These are phyloP conservation scores for Ptychadena robeensis DNA, from an alignment of 2,797 vertebrate genomes.

Conservation along the genomic window DNA sequence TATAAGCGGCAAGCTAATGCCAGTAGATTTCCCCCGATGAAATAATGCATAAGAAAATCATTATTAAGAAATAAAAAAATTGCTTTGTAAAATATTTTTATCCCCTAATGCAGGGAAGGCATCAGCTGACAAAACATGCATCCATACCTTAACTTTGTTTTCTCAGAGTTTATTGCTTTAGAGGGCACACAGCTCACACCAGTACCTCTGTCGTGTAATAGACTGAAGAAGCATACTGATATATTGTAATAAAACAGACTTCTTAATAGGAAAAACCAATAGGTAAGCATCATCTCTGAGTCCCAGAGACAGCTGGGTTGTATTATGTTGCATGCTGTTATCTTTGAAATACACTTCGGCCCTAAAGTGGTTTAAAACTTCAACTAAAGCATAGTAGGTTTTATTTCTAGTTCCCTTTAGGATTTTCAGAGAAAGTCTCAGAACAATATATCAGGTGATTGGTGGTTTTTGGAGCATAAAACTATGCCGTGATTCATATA, in stretches of 20 bases:
- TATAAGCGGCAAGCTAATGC: background rate
- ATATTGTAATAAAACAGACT: slow-evolving; percentile 21
- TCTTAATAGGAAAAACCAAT: slow-evolving; percentile 6
- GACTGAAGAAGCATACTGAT: slow-evolving; percentile 5
- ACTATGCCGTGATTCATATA: slow-evolving; percentile 19
- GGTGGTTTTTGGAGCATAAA: slow-evolving; percentile 22
- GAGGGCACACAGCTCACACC: background rate
- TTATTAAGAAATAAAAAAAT: background rate
- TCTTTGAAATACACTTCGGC: slow-evolving; percentile 23
- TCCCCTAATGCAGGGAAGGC: background rate
- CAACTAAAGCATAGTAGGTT: slow-evolving; percentile 25
- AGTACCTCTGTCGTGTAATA: slow-evolving; percentile 3
- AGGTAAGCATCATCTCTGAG: slow-evolving; percentile 14
- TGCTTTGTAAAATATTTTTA: background rate
- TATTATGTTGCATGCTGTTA: slow-evolving; percentile 21
- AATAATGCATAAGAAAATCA: background rate
- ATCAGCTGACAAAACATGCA: background rate
- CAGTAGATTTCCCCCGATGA: background rate
- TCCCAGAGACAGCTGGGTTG: slow-evolving; percentile 25
- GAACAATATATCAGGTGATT: slow-evolving; percentile 18
- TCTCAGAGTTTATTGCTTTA: slow-evolving; percentile 1
- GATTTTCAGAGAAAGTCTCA: slow-evolving; percentile 3
- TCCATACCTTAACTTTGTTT: background rate
- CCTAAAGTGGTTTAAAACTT: slow-evolving; percentile 28
- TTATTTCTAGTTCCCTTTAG: slow-evolving; percentile 28